phyloP scores from a whole-genome alignment of 2,113 vertebrate genomes.

The Tyrannus savana region DNA sequence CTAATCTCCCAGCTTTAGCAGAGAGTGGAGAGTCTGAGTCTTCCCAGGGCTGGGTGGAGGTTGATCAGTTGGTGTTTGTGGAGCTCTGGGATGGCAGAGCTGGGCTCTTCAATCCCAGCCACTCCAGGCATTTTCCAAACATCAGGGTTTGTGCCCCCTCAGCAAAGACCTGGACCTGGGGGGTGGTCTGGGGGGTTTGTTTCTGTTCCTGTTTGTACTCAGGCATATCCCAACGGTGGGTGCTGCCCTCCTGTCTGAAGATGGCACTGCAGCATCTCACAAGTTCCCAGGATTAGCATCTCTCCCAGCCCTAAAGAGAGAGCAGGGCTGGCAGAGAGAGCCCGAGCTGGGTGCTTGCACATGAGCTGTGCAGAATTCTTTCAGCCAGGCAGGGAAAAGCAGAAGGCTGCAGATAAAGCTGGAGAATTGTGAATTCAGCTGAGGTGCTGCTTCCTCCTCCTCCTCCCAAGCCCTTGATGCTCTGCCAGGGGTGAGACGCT shows the following conservation, averaged over 20 bases:
- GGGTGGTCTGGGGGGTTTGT: not conserved
- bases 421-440: not conserved
- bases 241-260: constrained; percentile 58
- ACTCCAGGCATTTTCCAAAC: not conserved
- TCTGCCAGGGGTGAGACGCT: not conserved
- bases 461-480: not conserved
- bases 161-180: not conserved
- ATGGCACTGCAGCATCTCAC: constrained; percentile 59
- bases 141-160: not conserved
- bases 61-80: not conserved
- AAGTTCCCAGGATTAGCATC: not conserved
- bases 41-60: not conserved
- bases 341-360: not conserved
- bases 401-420: not conserved
- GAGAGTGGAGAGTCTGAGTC: not conserved
- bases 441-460: not conserved
- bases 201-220: rapidly evolving
- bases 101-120: not conserved
- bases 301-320: not conserved
- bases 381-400: not conserved
- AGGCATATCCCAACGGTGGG: rapidly evolving
- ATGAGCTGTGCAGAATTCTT: not conserved
- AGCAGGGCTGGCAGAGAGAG: not conserved
- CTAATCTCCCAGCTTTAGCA: not conserved
- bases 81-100: not conserved